phyloP scores from a whole-genome alignment of 2,113 vertebrate species.

The Emydocephalus ijimae region DNA sequence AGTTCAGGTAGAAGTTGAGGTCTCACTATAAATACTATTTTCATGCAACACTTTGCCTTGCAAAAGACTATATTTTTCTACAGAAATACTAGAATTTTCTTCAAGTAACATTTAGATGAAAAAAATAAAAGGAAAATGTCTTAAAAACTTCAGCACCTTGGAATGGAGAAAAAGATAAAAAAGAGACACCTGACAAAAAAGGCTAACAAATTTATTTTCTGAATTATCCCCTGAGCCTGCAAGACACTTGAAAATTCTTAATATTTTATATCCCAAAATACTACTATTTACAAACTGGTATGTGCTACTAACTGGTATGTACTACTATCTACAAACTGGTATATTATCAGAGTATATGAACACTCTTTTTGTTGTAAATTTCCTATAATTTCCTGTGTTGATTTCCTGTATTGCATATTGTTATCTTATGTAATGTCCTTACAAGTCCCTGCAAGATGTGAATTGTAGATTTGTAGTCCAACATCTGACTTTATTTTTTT shows the following conservation, averaged over 20 bases:
- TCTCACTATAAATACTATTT: neutral
- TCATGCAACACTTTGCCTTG: neutral
- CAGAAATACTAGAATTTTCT: neutral
- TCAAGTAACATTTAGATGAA: neutral
- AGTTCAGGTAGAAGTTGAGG: neutral
- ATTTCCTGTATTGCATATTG: neutral
- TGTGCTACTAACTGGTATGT: neutral
- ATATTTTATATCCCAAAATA: neutral
- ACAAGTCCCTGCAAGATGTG: neutral
- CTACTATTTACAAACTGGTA: neutral
- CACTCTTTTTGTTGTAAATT: neutral
- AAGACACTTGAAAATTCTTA: neutral
- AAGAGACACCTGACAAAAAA: neutral
- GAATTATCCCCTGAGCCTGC: neutral
- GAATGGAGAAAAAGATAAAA: neutral
- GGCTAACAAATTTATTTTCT: neutral
- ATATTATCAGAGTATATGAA: neutral
- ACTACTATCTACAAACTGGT: neutral
- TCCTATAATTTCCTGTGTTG: neutral
- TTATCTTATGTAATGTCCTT: neutral
- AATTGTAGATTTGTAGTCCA: neutral
- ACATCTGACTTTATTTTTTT: neutral
- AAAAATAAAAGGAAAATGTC: neutral
- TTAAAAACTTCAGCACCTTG: neutral
- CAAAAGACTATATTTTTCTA: neutral